These are phyloP conservation scores for Lordiphosa mommai DNA, from an alignment of 1,140 invertebrate species.

Conservation along the genomic window DNA sequence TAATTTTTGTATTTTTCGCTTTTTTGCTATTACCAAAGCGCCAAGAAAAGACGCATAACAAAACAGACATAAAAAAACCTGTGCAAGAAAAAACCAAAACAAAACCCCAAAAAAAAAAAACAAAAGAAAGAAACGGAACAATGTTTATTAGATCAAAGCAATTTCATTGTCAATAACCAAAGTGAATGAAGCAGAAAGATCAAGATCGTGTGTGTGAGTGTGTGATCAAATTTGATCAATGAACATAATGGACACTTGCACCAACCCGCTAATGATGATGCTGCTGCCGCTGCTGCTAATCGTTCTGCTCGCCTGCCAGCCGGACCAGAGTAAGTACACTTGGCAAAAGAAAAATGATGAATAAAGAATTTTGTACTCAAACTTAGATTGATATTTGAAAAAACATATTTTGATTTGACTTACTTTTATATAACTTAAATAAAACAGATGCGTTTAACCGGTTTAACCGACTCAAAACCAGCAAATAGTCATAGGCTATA, in stretches of 20 bases:
- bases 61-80: constrained; percentile 7
- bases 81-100: constrained; percentile 7
- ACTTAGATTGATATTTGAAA: no score
- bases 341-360: constrained; percentile 14
- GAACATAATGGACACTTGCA: no score
- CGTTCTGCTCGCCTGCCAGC: constrained; percentile 7
- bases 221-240: not conserved
- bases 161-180: not conserved
- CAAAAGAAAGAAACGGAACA: constrained; percentile 3
- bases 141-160: constrained; percentile 14
- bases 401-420: no score
- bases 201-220: constrained; percentile 1
- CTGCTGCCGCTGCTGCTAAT: not conserved
- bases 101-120: not conserved
- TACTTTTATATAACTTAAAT: no score
- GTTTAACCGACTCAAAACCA: no score
- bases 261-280: constrained; percentile 17
- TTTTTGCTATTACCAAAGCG: constrained; percentile 70
- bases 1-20: constrained; percentile 40
- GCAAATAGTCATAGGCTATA: no score
- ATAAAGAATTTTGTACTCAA: no score
- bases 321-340: not conserved
- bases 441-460: no score
- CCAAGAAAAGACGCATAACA: constrained; percentile 53
- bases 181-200: not conserved